Base-by-base conservation (phyloP, 2,797 vertebrate species). In the Iguana delicatissima region DNA sequence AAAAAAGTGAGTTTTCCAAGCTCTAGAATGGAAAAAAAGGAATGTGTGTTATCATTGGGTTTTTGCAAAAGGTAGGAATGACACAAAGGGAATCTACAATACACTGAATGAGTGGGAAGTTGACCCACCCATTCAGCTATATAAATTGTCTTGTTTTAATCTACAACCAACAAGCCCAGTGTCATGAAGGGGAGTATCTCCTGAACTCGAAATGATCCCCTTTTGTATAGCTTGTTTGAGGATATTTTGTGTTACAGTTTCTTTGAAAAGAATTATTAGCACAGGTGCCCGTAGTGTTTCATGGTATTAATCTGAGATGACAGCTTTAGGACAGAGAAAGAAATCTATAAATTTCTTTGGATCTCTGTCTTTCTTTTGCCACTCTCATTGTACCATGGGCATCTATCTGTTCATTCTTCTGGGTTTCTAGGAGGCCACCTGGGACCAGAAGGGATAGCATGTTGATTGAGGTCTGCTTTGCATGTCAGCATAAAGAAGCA, bases 191-290 rank as follows among this genome's bases (percentile, higher is more conserved):
- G 35, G 29, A 24, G 1, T 69, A 7, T 77, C 24, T 16, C 20
- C 50, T 79, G 79, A 35, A 55, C 4, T 6, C 80, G 13, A 69
- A 77, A 55, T 32, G 26, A 2, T 9, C 35, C 10, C 73, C 13
- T 67, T 6, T 26, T 69, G 26, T 84, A 42, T 52, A 29, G 42
- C 5, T 35, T 57, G 38, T 77, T 57, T 59, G 46, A 91, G 59
- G 59, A 77, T 42, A 3, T 59, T 69, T 50, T 69, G 3, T 57
- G 8, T 69, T 26, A 42, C 55, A 5, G 14, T 87, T 81, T 74
- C 13, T 86, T 57, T 91, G 62, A 35, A 69, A 55, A 79, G 4
- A 69, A 84, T 87, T 87, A 84, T 84, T 72, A 77, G 74, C 72
- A 69, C 80, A 84, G 59, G 50, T 72, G 18, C 22, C 22, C 77